phyloP scores from a whole-genome alignment of 1,140 invertebrate genomes.

The Eriocheir sinensis region DNA sequence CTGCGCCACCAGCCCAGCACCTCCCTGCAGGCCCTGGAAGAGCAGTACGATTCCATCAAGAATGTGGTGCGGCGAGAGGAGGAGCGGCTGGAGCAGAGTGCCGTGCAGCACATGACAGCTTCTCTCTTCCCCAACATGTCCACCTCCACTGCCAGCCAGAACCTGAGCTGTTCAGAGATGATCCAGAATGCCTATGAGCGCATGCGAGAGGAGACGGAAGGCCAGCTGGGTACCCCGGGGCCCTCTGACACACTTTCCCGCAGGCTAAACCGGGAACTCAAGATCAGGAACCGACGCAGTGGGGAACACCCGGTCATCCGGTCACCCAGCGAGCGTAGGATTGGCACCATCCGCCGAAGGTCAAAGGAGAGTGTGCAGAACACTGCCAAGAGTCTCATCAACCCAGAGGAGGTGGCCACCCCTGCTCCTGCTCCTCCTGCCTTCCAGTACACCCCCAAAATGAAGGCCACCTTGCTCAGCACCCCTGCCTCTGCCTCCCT shows the following conservation, averaged over 20 bases:
- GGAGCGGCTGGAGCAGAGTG: slow-evolving; percentile 65
- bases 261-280: slow-evolving; percentile 87
- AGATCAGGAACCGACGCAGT: slow-evolving; percentile 84
- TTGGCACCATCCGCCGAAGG: slow-evolving; percentile 87
- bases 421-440: background rate
- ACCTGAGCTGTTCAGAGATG: slow-evolving; percentile 77
- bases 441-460: slow-evolving; percentile 64
- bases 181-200: slow-evolving; percentile 78
- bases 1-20: slow-evolving; percentile 15
- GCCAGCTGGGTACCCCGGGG: slow-evolving; percentile 64
- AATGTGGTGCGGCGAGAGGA: slow-evolving; percentile 68
- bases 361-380: slow-evolving; percentile 83
- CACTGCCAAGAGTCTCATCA: slow-evolving; percentile 56
- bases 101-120: slow-evolving; percentile 72
- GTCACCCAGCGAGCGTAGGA: slow-evolving; percentile 90
- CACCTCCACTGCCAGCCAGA: slow-evolving; percentile 40
- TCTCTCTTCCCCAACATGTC: slow-evolving; percentile 64
- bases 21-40: slow-evolving; percentile 67
- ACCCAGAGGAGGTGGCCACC: slow-evolving; percentile 30
- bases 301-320: slow-evolving; percentile 88
- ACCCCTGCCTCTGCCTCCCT: slow-evolving; percentile 70
- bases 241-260: slow-evolving; percentile 87
- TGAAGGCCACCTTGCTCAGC: slow-evolving; percentile 70
- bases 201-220: slow-evolving; percentile 76
- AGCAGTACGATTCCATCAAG: slow-evolving; percentile 77